Base-by-base conservation (phyloP, 2,888 invertebrate genomes). In the Callinectes sapidus region DNA sequence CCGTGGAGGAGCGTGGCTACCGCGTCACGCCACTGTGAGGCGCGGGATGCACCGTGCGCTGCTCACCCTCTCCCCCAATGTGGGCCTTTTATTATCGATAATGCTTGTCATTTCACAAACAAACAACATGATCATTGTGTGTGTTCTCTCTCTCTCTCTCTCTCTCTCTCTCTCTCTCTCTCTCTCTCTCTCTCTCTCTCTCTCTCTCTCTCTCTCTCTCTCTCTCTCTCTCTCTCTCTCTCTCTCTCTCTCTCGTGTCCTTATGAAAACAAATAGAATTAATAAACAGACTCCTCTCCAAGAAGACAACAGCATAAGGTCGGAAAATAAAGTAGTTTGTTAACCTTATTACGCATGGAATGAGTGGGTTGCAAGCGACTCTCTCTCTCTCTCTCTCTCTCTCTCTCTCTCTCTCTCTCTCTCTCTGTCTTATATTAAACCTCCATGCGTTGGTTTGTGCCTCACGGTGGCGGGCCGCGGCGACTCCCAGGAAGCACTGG, bases 21-120 rank as follows among this genome's bases (percentile, higher is more conserved):
- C 81, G 89, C 42, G 85, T 89, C 86, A 89, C 89, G 14, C 89
- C 35, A 23, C 85, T 87, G 39, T 91, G 48, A 42, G 28, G 48
- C 48, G 28, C 42, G n/a, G 13, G 39, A 39, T 39, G n/a, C 39
- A 39, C 39, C n/a, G 54, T 23, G 28, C 89, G 35, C n/a, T n/a
- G n/a, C n/a, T n/a, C n/a, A n/a, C n/a, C n/a, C n/a, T n/a, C n/a
- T n/a, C n/a, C n/a, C n/a, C n/a, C n/a, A n/a, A n/a, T n/a, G n/a
- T n/a, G n/a, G n/a, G n/a, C n/a, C n/a, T n/a, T 61, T 5, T 23
- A 35, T 23, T 2, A 86, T 13, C 13, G 71, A 10, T 13, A 32
- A 32, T 28, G 0, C n/a, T 3, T 32, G 2, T 13, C 1, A 28
- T n/a, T n/a, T 77, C 61, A n/a, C n/a, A n/a, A n/a, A n/a, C 13